phyloP scores from a whole-genome alignment of 2,113 vertebrate genomes.

The Smithornis capensis region DNA sequence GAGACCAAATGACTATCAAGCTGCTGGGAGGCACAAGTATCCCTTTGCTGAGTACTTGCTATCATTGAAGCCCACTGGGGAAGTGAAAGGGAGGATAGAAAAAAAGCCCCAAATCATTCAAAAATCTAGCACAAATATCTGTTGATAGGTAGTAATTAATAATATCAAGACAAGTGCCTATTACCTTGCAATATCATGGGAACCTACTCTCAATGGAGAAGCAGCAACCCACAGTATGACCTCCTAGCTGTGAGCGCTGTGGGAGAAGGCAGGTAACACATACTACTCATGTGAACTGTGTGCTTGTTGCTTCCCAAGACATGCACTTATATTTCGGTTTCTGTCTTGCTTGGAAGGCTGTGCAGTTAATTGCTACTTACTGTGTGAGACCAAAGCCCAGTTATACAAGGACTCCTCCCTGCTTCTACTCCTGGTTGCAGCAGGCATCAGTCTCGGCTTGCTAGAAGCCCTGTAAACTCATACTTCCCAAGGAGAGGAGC shows the following conservation, averaged over 20 bases:
- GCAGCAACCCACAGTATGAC: background rate
- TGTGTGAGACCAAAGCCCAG: background rate
- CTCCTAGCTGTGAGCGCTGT: background rate
- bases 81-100: background rate
- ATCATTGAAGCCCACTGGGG: background rate
- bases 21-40: background rate
- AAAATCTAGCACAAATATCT: background rate
- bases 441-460: background rate
- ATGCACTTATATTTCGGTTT: background rate
- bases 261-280: background rate
- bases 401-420: background rate
- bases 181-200: background rate
- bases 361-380: background rate
- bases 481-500: background rate
- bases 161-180: background rate
- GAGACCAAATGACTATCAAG: background rate
- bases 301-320: background rate
- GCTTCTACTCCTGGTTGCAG: background rate
- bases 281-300: background rate
- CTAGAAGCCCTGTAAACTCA: background rate
- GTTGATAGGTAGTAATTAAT: background rate
- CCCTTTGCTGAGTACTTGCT: background rate
- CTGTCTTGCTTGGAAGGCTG: background rate
- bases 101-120: background rate
- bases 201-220: background rate